phyloP scores from a whole-genome alignment of 2,888 invertebrate genomes.

The Hemicrepidius hirtus region DNA sequence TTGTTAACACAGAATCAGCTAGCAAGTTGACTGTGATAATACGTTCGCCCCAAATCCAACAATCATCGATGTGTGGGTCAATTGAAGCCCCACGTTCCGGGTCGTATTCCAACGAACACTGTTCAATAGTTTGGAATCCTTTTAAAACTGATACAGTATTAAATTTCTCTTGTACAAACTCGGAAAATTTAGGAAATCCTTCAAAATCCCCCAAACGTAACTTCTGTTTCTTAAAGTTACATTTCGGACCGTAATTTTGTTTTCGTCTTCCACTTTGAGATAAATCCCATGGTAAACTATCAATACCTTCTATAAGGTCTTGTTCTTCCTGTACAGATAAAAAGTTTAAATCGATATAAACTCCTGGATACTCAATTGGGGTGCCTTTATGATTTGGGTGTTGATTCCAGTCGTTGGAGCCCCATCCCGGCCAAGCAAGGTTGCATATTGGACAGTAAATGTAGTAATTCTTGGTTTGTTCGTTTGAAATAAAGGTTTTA shows the following conservation, averaged over 20 bases:
- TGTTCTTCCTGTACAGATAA: conserved; percentile 82
- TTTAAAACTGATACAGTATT: conserved; percentile 75
- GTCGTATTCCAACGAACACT: conserved; percentile 96
- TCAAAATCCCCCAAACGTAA: conserved; percentile 84
- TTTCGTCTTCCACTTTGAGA: conserved; percentile 98
- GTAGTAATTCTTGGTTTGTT: conserved; percentile 75
- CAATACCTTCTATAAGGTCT: conserved; percentile 80
- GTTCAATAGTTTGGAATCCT: conserved; percentile 90
- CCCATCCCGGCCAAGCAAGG: conserved; percentile 85
- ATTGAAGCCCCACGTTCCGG: conserved; percentile 92
- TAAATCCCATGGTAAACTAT: conserved; percentile 88
- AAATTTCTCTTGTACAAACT: conserved; percentile 87
- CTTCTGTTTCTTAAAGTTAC: conserved; percentile 97
- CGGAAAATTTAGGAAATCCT: conserved; percentile 90
- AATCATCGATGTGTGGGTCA: conserved; percentile 98
- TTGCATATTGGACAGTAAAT: conserved; percentile 87
- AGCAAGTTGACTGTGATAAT: conserved; percentile 94
- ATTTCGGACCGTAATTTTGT: conserved; percentile 99
- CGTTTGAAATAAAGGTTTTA: conserved; percentile 62
- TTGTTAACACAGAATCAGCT: conserved; percentile 87
- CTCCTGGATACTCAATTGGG: conserved; percentile 79
- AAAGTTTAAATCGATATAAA: conserved; percentile 82
- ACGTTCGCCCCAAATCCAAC: conserved; percentile 99
- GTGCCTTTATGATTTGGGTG: conserved; percentile 82
- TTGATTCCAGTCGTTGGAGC: conserved; percentile 73